Evolutionary conservation across 2,113 vertebrate genomes (phyloP).

Genomic region (Cryptomyrus ogoouensis): DNA sequence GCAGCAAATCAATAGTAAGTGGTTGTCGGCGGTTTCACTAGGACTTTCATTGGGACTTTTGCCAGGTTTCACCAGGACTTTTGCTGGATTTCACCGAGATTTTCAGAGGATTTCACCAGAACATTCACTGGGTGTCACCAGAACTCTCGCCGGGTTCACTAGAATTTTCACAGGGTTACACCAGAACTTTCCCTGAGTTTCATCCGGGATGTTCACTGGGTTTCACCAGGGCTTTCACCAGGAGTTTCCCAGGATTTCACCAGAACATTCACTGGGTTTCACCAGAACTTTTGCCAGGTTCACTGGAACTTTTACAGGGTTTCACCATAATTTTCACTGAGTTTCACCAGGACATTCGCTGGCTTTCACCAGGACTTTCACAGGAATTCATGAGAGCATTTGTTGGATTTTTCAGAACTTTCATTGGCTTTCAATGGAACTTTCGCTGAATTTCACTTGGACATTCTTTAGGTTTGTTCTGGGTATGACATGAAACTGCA

Average conservation of each 20-base stretch:
- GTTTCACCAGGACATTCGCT: neutral
- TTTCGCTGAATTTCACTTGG: too few relatives aligned
- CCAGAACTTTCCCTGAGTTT: neutral
- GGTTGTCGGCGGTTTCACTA: constrained; percentile 18
- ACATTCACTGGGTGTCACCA: neutral
- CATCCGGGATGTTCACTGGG: neutral
- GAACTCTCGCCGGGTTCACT: neutral
- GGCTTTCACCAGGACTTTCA: neutral
- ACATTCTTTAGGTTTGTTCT: too few relatives aligned
- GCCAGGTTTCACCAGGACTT: neutral
- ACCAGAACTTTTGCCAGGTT: neutral
- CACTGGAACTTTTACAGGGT: neutral
- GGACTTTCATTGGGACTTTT: neutral
- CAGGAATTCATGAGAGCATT: too few relatives aligned
- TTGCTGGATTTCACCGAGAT: neutral
- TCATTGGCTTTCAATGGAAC: too few relatives aligned
- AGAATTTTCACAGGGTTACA: too few relatives aligned
- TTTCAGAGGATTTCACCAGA: neutral
- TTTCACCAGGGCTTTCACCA: neutral
- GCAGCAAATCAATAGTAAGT: constrained; percentile 47
- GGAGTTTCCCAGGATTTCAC: neutral
- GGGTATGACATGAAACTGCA: too few relatives aligned
- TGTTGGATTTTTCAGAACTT: too few relatives aligned
- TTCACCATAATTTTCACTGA: neutral
- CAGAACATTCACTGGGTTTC: too few relatives aligned